Evolutionary conservation across 1,140 invertebrate species (phyloP), one percentile per base, ranked within the genome.

Genomic region (Phymorhynchus buccinoides): DNA sequence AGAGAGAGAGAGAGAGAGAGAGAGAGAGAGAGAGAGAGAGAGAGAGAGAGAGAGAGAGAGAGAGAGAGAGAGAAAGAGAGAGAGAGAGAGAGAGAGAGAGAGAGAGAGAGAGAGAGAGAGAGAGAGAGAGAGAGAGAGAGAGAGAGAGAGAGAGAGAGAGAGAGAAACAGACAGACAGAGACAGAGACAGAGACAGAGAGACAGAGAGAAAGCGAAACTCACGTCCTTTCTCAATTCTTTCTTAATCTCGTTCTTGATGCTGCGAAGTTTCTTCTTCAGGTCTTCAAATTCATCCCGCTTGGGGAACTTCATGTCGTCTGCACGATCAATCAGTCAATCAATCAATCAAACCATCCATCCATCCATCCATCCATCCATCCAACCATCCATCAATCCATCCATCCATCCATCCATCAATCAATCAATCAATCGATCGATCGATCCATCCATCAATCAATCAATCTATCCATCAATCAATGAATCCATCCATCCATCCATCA

Each of bases 171-270:
- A 83, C 9, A 82, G 48, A 80, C 9, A 44, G 48, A 80, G 18
- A 80, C 39, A 80, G 9, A 80, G n/a, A n/a, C n/a, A n/a, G n/a
- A n/a, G n/a, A n/a, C n/a, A n/a, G n/a, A n/a, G n/a, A n/a, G n/a
- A n/a, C n/a, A n/a, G n/a, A n/a, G n/a, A n/a, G n/a, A n/a, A n/a
- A n/a, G n/a, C n/a, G n/a, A n/a, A n/a, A n/a, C n/a, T n/a, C n/a
- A 78, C 84, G 1, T 89, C 86, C 75, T 88, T 89, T 77, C 90
- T 88, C 73, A 92, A 73, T 73, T 93, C 92, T 66, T 80, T 80
- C 82, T 90, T 88, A 75, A 93, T 85, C 39, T 93, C 91, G 12
- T 84, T 83, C 87, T 93, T 92, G 27, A 91, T 83, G 56, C 85
- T 88, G 14, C 89, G 89, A 27, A 93, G 89, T 80, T 89, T 91